Conservation (phyloP, 1,140 invertebrate species). For the Drosophila ambigua region DNA sequence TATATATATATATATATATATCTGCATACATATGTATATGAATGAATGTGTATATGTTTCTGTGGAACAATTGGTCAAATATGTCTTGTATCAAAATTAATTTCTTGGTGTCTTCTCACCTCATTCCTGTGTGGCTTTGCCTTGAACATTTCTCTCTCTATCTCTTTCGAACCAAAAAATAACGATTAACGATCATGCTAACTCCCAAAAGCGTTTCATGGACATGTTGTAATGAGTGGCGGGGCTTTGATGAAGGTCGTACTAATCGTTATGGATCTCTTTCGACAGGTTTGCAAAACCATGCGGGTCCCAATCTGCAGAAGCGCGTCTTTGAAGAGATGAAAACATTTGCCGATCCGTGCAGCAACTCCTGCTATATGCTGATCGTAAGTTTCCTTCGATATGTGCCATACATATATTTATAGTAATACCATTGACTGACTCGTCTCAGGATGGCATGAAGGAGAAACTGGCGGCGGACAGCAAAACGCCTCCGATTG, state of each 20-base stretch:
- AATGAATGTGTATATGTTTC: conserved; percentile 20
- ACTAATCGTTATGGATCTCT: conserved; percentile 11
- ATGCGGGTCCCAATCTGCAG: conserved; percentile 94
- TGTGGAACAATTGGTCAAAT: conserved; percentile 63
- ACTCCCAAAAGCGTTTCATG: conserved; percentile 63
- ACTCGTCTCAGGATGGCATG: conserved; percentile 88
- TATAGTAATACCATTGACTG: no score
- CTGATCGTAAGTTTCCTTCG: conserved; percentile 87
- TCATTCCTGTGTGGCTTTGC: conserved; percentile 69
- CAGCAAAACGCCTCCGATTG: conserved; percentile 89
- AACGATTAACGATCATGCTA: conserved; percentile 68
- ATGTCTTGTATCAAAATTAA: conserved; percentile 68
- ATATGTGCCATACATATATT: no score
- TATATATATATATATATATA: conserved; percentile 22
- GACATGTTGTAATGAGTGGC: conserved; percentile 33
- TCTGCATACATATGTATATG: conserved; percentile 16
- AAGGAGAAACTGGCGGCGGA: conserved; percentile 91
- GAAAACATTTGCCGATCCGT: conserved; percentile 93
- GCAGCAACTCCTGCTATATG: conserved; percentile 95
- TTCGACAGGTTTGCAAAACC: conserved; percentile 89
- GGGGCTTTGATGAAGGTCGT: neutral
- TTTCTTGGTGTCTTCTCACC: conserved; percentile 64
- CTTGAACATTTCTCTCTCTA: conserved; percentile 48
- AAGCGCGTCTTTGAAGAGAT: conserved; percentile 95
- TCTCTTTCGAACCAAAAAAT: conserved; percentile 24